Evolutionary conservation across 1,140 invertebrate genomes (phyloP).

Genomic region (Campoletis sonorensis): DNA sequence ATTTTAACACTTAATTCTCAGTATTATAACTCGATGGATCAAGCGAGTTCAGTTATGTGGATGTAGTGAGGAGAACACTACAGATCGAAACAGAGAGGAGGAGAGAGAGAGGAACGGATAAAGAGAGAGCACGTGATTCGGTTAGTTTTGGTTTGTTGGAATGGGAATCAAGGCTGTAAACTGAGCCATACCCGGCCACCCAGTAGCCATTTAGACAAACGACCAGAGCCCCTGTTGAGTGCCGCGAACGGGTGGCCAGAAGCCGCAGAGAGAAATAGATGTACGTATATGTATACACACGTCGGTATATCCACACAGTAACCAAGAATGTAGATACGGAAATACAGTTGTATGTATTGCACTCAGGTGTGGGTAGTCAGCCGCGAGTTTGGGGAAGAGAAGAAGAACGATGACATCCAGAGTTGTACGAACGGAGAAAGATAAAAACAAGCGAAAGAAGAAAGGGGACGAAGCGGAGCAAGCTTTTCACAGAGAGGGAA

Average conservation of each 20-base stretch:
- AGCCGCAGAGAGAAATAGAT: conserved; percentile 41
- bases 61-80: conserved; percentile 4
- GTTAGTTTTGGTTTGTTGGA: conserved; percentile 67
- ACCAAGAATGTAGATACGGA: conserved; percentile 1
- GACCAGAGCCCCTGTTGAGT: conserved; percentile 69
- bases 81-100: too few relatives aligned
- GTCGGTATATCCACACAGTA: conserved; percentile 45
- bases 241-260: conserved; percentile 56
- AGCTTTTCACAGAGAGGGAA: too few relatives aligned
- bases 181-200: conserved; percentile 67
- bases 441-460: conserved; percentile 21
- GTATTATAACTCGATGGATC: background rate
- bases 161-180: conserved; percentile 40
- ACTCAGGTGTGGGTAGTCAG: background rate
- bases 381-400: background rate
- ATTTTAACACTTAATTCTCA: conserved; percentile 11
- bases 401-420: conserved; percentile 12
- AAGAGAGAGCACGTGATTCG: conserved; percentile 62
- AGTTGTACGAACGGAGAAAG: background rate
- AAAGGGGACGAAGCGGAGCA: background rate
- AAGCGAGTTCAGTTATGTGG: background rate
- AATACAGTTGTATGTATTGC: conserved; percentile 25
- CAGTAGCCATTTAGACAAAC: conserved; percentile 77
- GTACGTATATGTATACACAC: background rate
- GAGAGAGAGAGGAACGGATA: background rate